A percentile compares a stretch with the other conserved stretches of the same genome.
These are phyloP conservation scores for Loris lydekkerianus DNA, from an alignment of 2,797 vertebrate genomes.

Conservation along the genomic window DNA sequence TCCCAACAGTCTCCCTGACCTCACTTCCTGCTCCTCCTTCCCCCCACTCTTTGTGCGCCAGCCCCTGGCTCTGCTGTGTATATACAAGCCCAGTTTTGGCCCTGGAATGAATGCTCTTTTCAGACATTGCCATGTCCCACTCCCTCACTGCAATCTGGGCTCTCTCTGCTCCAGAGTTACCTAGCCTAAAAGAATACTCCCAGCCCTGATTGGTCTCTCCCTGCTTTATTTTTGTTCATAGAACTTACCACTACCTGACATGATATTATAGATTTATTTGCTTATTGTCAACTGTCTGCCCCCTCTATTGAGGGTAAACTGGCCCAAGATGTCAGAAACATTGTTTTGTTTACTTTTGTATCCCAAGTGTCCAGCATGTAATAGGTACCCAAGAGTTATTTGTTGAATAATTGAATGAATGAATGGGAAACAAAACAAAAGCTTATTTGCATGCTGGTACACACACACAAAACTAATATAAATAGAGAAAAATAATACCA, in stretches of 20 bases:
- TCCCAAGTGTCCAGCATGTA: background rate
- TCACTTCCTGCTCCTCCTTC: background rate
- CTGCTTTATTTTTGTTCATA: background rate
- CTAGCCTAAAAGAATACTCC: background rate
- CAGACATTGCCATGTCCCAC: background rate
- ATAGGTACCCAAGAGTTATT: background rate
- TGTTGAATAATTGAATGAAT: background rate
- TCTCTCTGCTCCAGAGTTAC: background rate
- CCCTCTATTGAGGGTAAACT: background rate
- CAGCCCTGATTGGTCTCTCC: background rate
- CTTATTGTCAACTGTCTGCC: background rate
- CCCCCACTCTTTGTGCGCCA: background rate
- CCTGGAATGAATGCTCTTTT: background rate
- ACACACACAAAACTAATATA: background rate
- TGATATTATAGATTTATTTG: background rate
- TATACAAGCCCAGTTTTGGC: background rate
- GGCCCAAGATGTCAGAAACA: background rate
- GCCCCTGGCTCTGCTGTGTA: background rate
- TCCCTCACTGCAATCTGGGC: background rate
- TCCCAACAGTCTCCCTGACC: background rate
- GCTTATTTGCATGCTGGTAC: background rate
- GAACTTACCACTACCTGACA: background rate
- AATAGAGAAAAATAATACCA: background rate
- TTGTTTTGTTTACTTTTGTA: background rate
- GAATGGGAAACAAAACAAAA: background rate